Percentiles rank a stretch among this genome's conserved stretches.
phyloP scores from a whole-genome alignment of 1,140 invertebrate genomes.

The Bathynomus jamesi region DNA sequence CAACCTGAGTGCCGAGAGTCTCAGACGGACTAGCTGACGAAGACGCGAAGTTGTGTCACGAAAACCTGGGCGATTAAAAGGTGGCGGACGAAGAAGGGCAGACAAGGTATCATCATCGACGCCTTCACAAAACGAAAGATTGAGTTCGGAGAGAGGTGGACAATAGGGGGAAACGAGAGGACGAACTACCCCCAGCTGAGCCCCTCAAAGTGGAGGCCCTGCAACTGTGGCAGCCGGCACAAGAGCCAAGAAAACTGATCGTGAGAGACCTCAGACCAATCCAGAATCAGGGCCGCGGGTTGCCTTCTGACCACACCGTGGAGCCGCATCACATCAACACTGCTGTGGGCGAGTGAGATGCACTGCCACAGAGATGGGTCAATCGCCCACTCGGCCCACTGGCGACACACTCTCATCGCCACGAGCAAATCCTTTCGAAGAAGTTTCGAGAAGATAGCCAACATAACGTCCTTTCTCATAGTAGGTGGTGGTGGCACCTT shows the following conservation, averaged over 20 bases:
- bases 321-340: conserved; percentile 63
- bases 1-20: conserved; percentile 79
- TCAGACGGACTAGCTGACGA: conserved; percentile 62
- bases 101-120: conserved; percentile 70
- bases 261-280: conserved; percentile 77
- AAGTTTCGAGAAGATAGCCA: conserved; percentile 66
- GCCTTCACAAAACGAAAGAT: conserved; percentile 70
- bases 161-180: conserved; percentile 75
- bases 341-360: conserved; percentile 59
- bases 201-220: conserved; percentile 68
- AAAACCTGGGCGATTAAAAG: conserved; percentile 64
- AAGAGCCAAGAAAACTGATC: conserved; percentile 81
- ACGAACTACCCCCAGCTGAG: conserved; percentile 64
- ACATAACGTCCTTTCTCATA: conserved; percentile 50
- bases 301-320: conserved; percentile 79
- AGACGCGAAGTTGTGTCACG: conserved; percentile 70
- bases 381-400: conserved; percentile 72
- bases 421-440: conserved; percentile 60
- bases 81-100: conserved; percentile 67
- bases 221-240: conserved; percentile 68
- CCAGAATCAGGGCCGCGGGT: conserved; percentile 65
- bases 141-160: conserved; percentile 62
- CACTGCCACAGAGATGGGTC: conserved; percentile 74
- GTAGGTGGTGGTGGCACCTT: conserved; percentile 32
- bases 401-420: conserved; percentile 75